Evolutionary conservation across 2,113 vertebrate species (phyloP).

Genomic region (Lanius collurio): DNA sequence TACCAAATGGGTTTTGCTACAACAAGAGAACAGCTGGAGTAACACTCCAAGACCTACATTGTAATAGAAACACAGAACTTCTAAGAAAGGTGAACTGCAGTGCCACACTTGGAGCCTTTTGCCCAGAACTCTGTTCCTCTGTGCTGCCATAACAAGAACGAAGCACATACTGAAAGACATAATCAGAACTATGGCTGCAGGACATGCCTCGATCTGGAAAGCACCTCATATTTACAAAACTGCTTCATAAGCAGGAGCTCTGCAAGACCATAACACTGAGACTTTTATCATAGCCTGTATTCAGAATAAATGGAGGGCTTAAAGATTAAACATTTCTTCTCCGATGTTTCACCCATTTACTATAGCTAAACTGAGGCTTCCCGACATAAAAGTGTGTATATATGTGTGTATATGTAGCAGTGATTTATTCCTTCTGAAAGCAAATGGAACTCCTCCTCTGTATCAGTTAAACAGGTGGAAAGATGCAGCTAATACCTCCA

Average conservation of each 20-base stretch:
- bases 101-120: not conserved
- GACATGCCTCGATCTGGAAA: not conserved
- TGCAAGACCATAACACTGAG: not conserved
- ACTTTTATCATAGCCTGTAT: not conserved
- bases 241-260: not conserved
- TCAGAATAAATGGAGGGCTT: not conserved
- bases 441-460: not conserved
- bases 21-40: not conserved
- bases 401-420: not conserved
- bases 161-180: not conserved
- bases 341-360: not conserved
- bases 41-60: not conserved
- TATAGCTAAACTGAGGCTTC: not conserved
- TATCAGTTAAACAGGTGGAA: not conserved
- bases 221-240: not conserved
- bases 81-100: not conserved
- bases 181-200: not conserved
- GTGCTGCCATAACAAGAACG: not conserved
- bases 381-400: fast-evolving
- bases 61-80: not conserved
- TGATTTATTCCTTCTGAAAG: not conserved
- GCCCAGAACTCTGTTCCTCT: not conserved
- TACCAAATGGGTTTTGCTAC: not conserved
- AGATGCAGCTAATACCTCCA: not conserved
- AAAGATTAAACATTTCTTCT: not conserved